Evolutionary conservation across 2,797 vertebrate species (phyloP), one percentile per base, ranked within the genome.

Genomic region (Hafferia zeledoni): DNA sequence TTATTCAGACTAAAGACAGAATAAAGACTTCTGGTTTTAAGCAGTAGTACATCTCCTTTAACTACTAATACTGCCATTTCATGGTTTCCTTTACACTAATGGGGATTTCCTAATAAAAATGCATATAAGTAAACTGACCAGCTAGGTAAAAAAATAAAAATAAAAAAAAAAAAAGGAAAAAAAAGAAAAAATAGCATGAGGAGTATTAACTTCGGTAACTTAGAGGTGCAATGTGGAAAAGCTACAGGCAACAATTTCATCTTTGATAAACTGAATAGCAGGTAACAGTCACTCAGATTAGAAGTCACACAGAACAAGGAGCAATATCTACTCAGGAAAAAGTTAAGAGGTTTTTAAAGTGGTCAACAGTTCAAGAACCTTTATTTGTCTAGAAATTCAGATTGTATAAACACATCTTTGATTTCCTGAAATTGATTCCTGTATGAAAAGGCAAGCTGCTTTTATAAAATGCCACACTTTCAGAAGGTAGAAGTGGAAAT

Each of bases 51-150:
- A 49, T 77, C 27, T 92, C 47, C 44, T 96, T 80, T 84, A 93
- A 68, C 11, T 74, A 64, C 63, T 46, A 79, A 61, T 41, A 20
- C 16, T 46, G 46, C 19, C 39, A 75, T 60, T 90, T 69, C 64
- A 76, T 41, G 60, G 27, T 47, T 89, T 71, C 18, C 31, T 81
- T 84, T 79, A 37, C 78, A 61, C 10, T 28, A 69, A 31, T 6
- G 90, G 13, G 60, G 55, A 77, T 95, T 84, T 96, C 74, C 89
- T 94, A 90, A 91, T 80, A 89, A 83, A 93, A 92, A 89, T 7
- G 5, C 53, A 47, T n/a, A 17, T n/a, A 71, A 60, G 27, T 65
- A 91, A 97, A 90, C 49, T 76, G 60, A 60, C 24, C 11, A 12
- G 33, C 15, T 43, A 46, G 41, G 49, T 56, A 87, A 57, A 43